Evolutionary conservation across 1,140 invertebrate genomes (phyloP).

Genomic region (Penaeus vannamei): DNA sequence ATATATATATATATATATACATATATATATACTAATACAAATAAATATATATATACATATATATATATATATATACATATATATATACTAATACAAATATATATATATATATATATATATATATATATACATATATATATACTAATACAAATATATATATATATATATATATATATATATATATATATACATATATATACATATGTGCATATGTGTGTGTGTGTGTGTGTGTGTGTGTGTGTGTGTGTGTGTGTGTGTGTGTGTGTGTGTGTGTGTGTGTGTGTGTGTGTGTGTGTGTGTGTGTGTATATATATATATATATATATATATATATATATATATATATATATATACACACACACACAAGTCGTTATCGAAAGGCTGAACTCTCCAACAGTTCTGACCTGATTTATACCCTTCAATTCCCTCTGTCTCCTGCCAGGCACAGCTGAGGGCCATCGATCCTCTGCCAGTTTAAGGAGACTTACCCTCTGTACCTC

Average conservation of each 20-base stretch:
- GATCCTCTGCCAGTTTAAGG: too few species aligned
- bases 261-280: neutral
- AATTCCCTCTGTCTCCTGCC: too few species aligned
- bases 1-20: neutral
- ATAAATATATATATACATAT: neutral
- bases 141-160: neutral
- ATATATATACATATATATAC: neutral
- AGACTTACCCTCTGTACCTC: too few species aligned
- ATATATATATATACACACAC: too few species aligned
- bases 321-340: constrained; percentile 16
- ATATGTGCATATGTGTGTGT: neutral
- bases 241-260: neutral
- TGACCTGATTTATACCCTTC: too few species aligned
- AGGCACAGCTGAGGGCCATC: too few species aligned
- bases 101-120: neutral
- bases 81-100: too few species aligned
- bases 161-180: neutral
- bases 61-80: neutral
- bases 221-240: constrained; percentile 3
- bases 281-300: neutral
- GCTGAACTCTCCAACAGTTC: neutral
- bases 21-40: constrained; percentile 14
- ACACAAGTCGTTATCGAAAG: neutral
- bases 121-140: neutral
- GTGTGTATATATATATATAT: constrained; percentile 9